phyloP scores from a whole-genome alignment of 1,140 invertebrate species.

The Agrilus planipennis region DNA sequence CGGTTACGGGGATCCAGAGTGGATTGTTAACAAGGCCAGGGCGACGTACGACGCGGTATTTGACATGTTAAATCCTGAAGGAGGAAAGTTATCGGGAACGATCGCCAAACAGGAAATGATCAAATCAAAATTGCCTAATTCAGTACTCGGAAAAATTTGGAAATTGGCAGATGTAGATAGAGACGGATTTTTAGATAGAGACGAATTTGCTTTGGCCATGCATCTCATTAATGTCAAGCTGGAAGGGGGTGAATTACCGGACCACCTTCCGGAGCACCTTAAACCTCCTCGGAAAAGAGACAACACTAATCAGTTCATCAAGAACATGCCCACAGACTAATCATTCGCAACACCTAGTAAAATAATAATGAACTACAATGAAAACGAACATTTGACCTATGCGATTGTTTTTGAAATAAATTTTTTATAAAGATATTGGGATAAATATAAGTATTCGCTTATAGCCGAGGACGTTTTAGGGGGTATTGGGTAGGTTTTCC shows the following conservation, averaged over 20 bases:
- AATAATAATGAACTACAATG: too few species aligned
- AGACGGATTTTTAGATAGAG: constrained; percentile 88
- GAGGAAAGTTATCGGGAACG: constrained; percentile 90
- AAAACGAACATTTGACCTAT: too few species aligned
- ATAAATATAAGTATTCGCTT: too few species aligned
- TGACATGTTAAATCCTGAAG: constrained; percentile 66
- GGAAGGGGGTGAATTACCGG: constrained; percentile 86
- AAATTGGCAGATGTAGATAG: constrained; percentile 92
- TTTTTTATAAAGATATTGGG: too few species aligned
- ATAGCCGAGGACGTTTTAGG: too few species aligned
- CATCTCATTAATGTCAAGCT: constrained; percentile 93
- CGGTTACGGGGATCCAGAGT: constrained; percentile 87
- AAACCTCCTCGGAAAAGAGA: constrained; percentile 57
- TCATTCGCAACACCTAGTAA: too few species aligned
- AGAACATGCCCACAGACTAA: too few species aligned
- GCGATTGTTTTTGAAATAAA: too few species aligned
- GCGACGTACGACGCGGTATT: constrained; percentile 80
- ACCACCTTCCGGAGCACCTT: constrained; percentile 81
- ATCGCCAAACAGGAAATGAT: constrained; percentile 84
- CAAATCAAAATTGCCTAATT: constrained; percentile 96
- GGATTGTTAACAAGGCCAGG: constrained; percentile 89
- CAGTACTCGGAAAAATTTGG: constrained; percentile 95
- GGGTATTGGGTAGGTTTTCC: too few species aligned
- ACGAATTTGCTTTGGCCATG: constrained; percentile 98
- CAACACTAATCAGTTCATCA: too few species aligned